A percentile compares a stretch with the other conserved stretches of the same genome.
Evolutionary conservation across 2,113 vertebrate genomes (phyloP).

Genomic region (Lepus americanus): DNA sequence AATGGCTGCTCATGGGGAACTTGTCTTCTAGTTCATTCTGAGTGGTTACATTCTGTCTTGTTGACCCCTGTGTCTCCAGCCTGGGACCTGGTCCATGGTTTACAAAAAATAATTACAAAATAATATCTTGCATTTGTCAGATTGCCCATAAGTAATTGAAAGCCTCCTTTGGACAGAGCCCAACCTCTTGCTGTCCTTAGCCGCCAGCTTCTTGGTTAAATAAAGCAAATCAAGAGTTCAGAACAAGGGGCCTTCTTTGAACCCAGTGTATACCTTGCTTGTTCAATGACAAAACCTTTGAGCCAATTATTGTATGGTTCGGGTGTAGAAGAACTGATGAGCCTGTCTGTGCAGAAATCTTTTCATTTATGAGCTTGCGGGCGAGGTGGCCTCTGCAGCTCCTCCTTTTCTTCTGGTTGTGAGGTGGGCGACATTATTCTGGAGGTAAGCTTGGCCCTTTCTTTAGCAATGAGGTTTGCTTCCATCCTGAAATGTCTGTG

Average conservation of each 20-base stretch:
- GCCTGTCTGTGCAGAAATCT: not conserved
- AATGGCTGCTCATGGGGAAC: not conserved
- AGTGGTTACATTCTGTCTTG: not conserved
- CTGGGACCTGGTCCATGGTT: not conserved
- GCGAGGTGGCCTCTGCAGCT: slow-evolving; percentile 4
- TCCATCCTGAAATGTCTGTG: slow-evolving; percentile 42
- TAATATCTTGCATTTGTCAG: not conserved
- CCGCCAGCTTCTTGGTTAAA: not conserved
- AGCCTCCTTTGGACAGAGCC: not conserved
- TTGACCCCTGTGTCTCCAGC: not conserved
- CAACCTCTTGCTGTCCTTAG: not conserved
- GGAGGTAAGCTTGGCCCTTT: slow-evolving; percentile 50
- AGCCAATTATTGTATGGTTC: not conserved
- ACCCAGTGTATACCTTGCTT: not conserved
- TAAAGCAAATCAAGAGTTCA: slow-evolving; percentile 12
- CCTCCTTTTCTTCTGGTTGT: not conserved
- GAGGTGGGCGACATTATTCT: not conserved
- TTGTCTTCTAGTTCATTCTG: not conserved
- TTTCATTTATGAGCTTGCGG: slow-evolving; percentile 7
- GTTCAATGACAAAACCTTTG: not conserved
- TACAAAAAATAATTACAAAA: not conserved
- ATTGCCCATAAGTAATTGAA: not conserved
- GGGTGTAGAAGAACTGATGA: not conserved
- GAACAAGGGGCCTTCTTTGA: not conserved
- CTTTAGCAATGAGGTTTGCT: slow-evolving; percentile 22